Conservation (phyloP, 2,113 vertebrate genomes). For the Bungarus multicinctus region DNA sequence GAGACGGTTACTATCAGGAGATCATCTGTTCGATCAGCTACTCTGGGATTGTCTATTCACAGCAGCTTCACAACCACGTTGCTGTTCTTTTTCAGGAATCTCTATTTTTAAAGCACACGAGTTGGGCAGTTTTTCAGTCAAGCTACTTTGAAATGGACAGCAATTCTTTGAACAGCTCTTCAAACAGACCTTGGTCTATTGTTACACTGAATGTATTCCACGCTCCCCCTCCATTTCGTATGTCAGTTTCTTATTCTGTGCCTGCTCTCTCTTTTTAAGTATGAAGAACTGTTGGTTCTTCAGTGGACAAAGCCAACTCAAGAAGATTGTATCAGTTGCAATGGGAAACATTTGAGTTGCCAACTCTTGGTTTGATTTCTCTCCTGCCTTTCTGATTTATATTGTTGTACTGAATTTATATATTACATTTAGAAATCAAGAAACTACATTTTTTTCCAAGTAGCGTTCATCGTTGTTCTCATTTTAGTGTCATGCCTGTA, state of each 20-base stretch:
- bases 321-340: too few species aligned
- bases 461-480: background rate
- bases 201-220: background rate
- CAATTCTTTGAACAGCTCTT: background rate
- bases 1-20: background rate
- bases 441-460: background rate
- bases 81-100: background rate
- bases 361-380: background rate
- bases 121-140: background rate
- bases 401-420: background rate
- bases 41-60: background rate
- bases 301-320: background rate
- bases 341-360: background rate
- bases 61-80: background rate
- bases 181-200: background rate
- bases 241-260: background rate
- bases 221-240: background rate
- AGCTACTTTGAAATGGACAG: background rate
- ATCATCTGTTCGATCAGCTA: background rate
- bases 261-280: background rate
- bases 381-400: background rate
- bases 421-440: background rate
- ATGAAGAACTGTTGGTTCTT: background rate
- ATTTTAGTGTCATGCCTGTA: background rate
- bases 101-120: background rate